Evolutionary conservation across 2,888 invertebrate genomes (phyloP).

Genomic region (Amphipyra tragopoginis): DNA sequence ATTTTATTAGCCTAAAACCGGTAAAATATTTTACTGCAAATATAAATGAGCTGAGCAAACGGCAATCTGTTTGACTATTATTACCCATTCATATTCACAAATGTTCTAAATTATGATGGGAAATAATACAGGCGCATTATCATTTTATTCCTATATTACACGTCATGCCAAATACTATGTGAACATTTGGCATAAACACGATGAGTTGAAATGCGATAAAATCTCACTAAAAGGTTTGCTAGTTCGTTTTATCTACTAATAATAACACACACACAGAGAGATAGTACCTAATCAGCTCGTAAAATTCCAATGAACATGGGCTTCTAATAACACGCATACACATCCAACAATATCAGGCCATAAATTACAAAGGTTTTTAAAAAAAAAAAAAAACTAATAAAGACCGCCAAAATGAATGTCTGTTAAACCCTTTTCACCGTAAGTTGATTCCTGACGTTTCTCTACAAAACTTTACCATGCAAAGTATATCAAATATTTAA

Average conservation of each 20-base stretch:
- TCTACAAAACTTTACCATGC: too few relatives aligned
- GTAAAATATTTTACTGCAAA: background rate
- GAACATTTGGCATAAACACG: conserved; percentile 29
- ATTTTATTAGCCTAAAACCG: background rate
- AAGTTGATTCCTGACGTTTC: too few relatives aligned
- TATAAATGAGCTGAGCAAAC: background rate
- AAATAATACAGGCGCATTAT: conserved; percentile 16
- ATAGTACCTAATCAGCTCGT: too few relatives aligned
- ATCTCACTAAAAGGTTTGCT: conserved; percentile 23
- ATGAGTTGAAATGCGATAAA: conserved; percentile 28
- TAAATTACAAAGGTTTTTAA: too few relatives aligned
- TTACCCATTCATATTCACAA: conserved; percentile 10
- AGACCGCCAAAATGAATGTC: too few relatives aligned
- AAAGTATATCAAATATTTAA: too few relatives aligned
- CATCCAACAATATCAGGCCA: too few relatives aligned
- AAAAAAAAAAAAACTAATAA: too few relatives aligned
- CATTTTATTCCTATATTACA: conserved; percentile 6
- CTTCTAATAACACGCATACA: too few relatives aligned
- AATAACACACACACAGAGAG: background rate
- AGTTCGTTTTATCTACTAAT: conserved; percentile 4
- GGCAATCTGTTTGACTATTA: background rate
- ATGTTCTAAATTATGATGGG: conserved; percentile 8
- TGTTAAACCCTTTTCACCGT: too few relatives aligned
- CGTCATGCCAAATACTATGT: conserved; percentile 24
- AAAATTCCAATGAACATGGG: too few relatives aligned